Conservation (phyloP, 2,888 invertebrate genomes). For the Beris morrisii region DNA sequence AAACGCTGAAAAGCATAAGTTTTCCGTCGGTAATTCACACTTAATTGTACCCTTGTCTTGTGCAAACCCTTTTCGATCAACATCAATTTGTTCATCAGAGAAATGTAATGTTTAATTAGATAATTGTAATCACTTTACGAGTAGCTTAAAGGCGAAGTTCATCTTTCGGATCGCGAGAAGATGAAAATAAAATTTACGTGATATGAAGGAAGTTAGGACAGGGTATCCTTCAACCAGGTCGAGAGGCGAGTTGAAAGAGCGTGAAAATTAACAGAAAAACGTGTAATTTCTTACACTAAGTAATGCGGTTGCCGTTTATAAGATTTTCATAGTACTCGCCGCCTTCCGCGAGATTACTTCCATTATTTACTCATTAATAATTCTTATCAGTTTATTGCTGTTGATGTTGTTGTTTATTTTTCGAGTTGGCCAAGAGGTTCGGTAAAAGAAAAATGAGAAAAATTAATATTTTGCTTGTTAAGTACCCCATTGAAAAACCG, state of each 20-base stretch:
- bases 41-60: constrained; percentile 24
- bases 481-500: constrained; percentile 38
- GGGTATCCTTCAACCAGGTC: too few species aligned
- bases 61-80: constrained; percentile 32
- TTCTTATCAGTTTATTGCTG: constrained; percentile 43
- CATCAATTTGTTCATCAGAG: constrained; percentile 31
- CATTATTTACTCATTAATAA: constrained; percentile 49
- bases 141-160: not conserved
- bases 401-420: constrained; percentile 5
- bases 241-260: too few species aligned
- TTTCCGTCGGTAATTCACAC: constrained; percentile 25
- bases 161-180: not conserved
- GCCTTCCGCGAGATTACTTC: constrained; percentile 46
- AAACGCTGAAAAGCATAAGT: constrained; percentile 15
- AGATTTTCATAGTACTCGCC: constrained; percentile 22
- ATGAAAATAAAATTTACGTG: constrained; percentile 10
- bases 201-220: not conserved
- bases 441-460: constrained; percentile 34
- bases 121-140: constrained; percentile 30
- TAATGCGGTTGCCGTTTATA: too few species aligned
- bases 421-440: not conserved
- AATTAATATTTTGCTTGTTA: constrained; percentile 39
- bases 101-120: constrained; percentile 27
- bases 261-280: too few species aligned
- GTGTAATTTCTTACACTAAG: too few species aligned